Evolutionary conservation across 53 echinoderm and acorn worm genomes (phyloP).

Genomic region (Luidia sarsii): DNA sequence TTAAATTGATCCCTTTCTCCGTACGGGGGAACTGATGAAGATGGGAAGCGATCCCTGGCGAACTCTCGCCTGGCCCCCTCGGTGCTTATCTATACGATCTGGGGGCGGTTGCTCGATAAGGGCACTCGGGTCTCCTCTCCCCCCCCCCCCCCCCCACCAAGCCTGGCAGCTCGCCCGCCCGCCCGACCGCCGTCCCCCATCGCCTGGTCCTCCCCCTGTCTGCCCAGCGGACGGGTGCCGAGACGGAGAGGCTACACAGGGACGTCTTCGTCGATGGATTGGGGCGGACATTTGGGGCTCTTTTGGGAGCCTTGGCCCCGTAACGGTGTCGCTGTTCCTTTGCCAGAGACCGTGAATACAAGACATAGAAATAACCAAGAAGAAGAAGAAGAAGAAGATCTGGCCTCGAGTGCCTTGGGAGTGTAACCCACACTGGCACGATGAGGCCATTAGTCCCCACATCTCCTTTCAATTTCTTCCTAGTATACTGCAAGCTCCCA

Average conservation of each 20-base stretch:
- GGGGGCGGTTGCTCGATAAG: too few species aligned
- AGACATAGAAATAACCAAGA: too few species aligned
- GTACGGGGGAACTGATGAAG: conserved; percentile 30
- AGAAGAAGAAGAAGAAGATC: conserved; percentile 15
- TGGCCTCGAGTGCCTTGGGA: conserved; percentile 17
- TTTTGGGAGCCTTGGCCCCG: conserved; percentile 3
- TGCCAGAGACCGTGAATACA: too few species aligned
- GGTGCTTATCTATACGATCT: too few species aligned
- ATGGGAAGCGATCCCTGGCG: conserved; percentile 4
- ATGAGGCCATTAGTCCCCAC: conserved; percentile 31
- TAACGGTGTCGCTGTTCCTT: conserved; percentile 14
- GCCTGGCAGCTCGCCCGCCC: too few species aligned
- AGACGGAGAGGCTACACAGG: not conserved
- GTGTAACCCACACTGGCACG: conserved; percentile 23
- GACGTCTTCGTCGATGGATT: conserved; percentile 15
- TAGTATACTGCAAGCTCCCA: too few species aligned
- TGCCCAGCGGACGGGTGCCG: not conserved
- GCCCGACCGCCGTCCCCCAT: too few species aligned
- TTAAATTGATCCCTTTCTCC: conserved; percentile 69
- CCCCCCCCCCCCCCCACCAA: too few species aligned
- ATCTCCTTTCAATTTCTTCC: conserved; percentile 11
- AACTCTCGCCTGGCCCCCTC: too few species aligned
- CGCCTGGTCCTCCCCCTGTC: too few species aligned
- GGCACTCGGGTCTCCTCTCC: too few species aligned
- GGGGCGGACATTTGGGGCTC: conserved; percentile 37